Evolutionary conservation across 2,888 invertebrate species (phyloP), one percentile per base, ranked within the genome.

Genomic region (Siphonodentalium dalli): DNA sequence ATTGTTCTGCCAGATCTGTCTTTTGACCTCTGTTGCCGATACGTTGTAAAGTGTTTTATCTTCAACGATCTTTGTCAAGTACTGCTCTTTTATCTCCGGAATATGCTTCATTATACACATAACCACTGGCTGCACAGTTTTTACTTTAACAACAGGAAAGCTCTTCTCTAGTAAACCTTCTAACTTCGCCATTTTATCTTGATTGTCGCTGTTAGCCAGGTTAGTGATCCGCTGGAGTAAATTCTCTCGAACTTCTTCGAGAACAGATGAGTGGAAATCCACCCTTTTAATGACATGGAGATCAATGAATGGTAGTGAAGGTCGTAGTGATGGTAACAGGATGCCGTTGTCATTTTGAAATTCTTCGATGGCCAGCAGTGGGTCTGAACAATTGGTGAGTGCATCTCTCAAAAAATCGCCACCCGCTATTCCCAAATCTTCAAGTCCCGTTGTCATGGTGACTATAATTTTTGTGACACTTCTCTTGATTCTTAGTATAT

Each of bases 1-100:
- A 82, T 97, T 95, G 72, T 96, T 94, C 74, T 94, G 91, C 98
- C 98, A 98, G 70, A 98, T 97, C 80, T 98, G 97, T 35, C 96
- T 86, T 79, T 96, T 97, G 0, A 98, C 96, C 84, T 95, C 95
- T 0, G 95, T 94, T 62, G 96, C 93, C 8, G 95, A 94, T 68
- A 93, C 94, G 67, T 90, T 89, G 78, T 97, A 97, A 6, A 98
- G 83, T 78, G 94, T 93, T 47, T 72, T 71, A 52, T 81, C 76
- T n/a, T 76, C 75, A 5, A 77, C 81, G 58, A 84, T 74, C 41
- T 75, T 88, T 64, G 87, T 86, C 33, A 92, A 81, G 79, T 90
- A 92, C 80, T 92, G 91, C 69, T 95, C 94, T 74, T 95, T 93
- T 68, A 98, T 94, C 66, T 92, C 90, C 3, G 92, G 90, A 3